Base-by-base conservation (phyloP, 2,888 invertebrate species). In the Molorchus minor region DNA sequence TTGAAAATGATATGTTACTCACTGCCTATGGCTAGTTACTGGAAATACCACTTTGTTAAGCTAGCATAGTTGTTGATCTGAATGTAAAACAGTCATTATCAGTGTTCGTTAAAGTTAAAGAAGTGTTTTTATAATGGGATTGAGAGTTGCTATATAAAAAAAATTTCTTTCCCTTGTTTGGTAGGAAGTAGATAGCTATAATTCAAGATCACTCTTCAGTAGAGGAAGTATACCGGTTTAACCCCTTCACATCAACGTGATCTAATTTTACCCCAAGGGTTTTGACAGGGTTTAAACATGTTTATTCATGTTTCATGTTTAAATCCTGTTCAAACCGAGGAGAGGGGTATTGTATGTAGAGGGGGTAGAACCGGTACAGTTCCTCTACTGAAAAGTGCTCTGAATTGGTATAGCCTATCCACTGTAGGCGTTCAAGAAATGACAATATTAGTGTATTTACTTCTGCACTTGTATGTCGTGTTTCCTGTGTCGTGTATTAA, bases 21-120 rank as follows among this genome's bases (percentile, higher is more conserved):
- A 75, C 75, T 75, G 74, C 75, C 75, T 73, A 65, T 67, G 72
- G 73, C 71, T 53, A 54, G 68, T 61, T 64, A 58, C 64, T 51
- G 38, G 25, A 3, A 56, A 65, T 68, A 64, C 67, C 65, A n/a
- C n/a, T 66, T 65, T 70, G 70, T 70, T 71, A 70, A 58, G 59
- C 64, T 71, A 65, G 62, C 61, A 55, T 69, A 61, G 51, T 69
- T 69, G 70, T 69, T 71, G 60, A 66, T 63, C 63, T 69, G 65
- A 54, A 68, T 68, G 64, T 64, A 57, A 47, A 21, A 45, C 46
- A 49, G 46, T 55, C 36, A 52, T 55, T n/a, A 33, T 60, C 47
- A 55, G 49, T 59, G 57, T 59, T 58, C 44, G 56, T 49, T 56
- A 29, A 56, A 38, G 52, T 56, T 51, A 52, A 51, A 41, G 49